Evolutionary conservation across 1,140 invertebrate species (phyloP), one percentile per base, ranked within the genome.

Genomic region (Trichogramma pretiosum): DNA sequence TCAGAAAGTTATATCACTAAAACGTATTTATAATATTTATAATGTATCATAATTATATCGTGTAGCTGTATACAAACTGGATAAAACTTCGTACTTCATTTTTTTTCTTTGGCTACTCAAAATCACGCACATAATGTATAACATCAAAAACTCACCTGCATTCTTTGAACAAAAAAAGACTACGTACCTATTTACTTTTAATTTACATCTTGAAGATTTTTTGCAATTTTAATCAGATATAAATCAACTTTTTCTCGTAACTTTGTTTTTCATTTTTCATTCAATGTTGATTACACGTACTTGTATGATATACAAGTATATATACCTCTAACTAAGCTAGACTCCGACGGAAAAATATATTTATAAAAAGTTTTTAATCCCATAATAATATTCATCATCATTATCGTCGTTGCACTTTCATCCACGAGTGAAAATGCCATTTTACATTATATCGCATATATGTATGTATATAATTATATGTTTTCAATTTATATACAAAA

Each of bases 271-370:
- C 57, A 44, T 54, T 43, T 53, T 42, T 11, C n/a, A n/a, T n/a
- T n/a, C n/a, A n/a, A n/a, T n/a, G n/a, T n/a, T n/a, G n/a, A n/a
- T n/a, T n/a, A n/a, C n/a, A n/a, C n/a, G n/a, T n/a, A n/a, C n/a
- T n/a, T n/a, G n/a, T n/a, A n/a, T n/a, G n/a, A n/a, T n/a, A n/a
- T n/a, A n/a, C n/a, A n/a, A n/a, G n/a, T n/a, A n/a, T n/a, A 22
- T 22, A 35, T 45, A 37, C 36, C 53, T 66, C 64, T 69, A 72
- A 67, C 65, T 69, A 70, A 60, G 65, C 67, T 70, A 72, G 62
- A 72, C 62, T 72, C 63, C 66, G 69, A 70, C 68, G 67, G 61
- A 72, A 70, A 72, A 72, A 72, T 72, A 72, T 72, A 70, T 72
- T 70, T 72, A 69, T 72, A 72, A 72, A 70, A 70, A 72, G 67